These are phyloP conservation scores for Ahaetulla prasina DNA, from an alignment of 2,113 vertebrate species.

Conservation along the genomic window DNA sequence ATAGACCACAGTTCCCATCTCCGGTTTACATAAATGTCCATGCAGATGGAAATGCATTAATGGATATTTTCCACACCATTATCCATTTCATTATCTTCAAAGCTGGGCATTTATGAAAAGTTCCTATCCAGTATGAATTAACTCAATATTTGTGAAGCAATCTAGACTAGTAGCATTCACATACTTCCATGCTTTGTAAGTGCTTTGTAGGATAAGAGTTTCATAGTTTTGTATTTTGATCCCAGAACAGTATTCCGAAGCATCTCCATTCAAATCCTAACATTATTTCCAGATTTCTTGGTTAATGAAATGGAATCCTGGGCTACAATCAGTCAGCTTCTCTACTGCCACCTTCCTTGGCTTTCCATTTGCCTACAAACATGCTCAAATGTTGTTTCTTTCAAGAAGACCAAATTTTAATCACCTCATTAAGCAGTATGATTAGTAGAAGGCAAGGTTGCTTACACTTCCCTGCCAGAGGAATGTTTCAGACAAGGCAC, in stretches of 20 bases:
- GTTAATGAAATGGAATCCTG: not conserved
- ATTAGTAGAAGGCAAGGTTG: constrained; percentile 20
- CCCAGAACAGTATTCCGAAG: not conserved
- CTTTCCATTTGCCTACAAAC: not conserved
- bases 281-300: not conserved
- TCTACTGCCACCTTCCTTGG: not conserved
- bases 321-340: constrained; percentile 4
- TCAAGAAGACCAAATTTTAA: constrained; percentile 11
- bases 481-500: constrained; percentile 3
- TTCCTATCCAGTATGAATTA: not conserved
- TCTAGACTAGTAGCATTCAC: not conserved
- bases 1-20: not conserved
- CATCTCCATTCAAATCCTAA: not conserved
- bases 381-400: not conserved
- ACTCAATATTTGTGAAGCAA: not conserved
- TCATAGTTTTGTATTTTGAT: not conserved
- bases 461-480: constrained; percentile 24
- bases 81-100: not conserved
- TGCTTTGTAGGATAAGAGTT: not conserved
- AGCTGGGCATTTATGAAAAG: not conserved
- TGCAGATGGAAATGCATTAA: not conserved
- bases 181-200: not conserved
- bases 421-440: constrained; percentile 27
- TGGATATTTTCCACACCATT: not conserved
- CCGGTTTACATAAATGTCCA: no score